Base-by-base conservation (phyloP, 2,797 vertebrate genomes). In the Lithobates pipiens region DNA sequence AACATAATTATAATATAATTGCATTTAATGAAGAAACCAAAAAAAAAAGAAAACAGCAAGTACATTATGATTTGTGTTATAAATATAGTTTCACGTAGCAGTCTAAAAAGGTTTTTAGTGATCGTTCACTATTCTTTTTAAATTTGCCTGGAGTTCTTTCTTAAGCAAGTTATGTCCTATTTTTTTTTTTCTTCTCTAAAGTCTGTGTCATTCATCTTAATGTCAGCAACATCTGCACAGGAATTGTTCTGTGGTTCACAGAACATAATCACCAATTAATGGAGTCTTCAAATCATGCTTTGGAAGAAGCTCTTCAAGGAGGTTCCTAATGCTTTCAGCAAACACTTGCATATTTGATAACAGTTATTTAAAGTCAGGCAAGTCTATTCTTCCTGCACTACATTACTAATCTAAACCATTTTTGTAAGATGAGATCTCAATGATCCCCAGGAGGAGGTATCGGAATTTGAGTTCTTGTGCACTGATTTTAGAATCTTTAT, bases 191-290 rank as follows among this genome's bases (percentile, higher is more conserved):
- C 32, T 79, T n/a, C 63, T 91, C 89, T 76, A 88, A 88, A 88
- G 88, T 90, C 85, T 76, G 87, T 88, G 83, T 90, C 88, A 80
- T 92, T 87, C 86, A 84, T 91, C 90, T 91, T 92, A 89, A 92
- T 90, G 90, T 92, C 91, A 92, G 90, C 88, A 90, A 91, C 91
- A 90, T 91, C 91, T 92, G 89, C 89, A 88, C 79, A 78, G 34
- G 89, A 93, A 92, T 92, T 90, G 88, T 88, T 90, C 80, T 90
- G 88, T 0, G 32, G 88, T 91, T 91, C 91, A 90, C 83, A 77
- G 89, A 82, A 90, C 90, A 91, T 93, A 92, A 93, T 91, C 90
- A 90, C 90, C 87, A 89, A 88, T 91, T 93, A 93, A 91, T 90
- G 91, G 86, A 85, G 88, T 91, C 80, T 89, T 90, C 89, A 85